Conservation (phyloP, 2,113 vertebrate genomes). For the Chloropsis cyanopogon region DNA sequence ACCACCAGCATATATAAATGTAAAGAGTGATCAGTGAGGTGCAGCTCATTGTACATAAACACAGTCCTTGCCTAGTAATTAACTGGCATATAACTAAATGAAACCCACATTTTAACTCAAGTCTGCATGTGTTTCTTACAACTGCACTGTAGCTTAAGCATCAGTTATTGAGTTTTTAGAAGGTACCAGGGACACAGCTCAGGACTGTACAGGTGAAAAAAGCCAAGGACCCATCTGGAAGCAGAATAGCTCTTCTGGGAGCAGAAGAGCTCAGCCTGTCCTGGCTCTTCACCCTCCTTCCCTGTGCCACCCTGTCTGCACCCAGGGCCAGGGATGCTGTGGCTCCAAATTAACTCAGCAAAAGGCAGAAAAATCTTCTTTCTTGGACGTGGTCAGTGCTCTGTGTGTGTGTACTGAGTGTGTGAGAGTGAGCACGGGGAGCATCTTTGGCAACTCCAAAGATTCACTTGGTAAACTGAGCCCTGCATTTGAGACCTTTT, state of each 20-base stretch:
- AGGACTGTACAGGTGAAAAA: not conserved
- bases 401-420: not conserved
- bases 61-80: not conserved
- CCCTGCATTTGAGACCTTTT: not conserved
- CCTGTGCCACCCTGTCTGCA: not conserved
- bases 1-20: not conserved
- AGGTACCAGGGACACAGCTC: not conserved
- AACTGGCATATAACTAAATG: not conserved
- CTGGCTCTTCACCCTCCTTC: not conserved
- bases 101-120: not conserved
- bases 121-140: not conserved
- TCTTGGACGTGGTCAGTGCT: not conserved
- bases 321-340: not conserved
- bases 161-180: not conserved
- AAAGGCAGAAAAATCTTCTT: not conserved
- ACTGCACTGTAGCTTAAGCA: not conserved
- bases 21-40: not conserved
- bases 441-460: not conserved
- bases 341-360: not conserved
- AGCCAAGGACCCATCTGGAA: not conserved
- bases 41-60: not conserved
- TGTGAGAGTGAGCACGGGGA: not conserved
- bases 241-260: not conserved
- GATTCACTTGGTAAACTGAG: not conserved
- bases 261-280: not conserved